Conservation (phyloP, 2,888 invertebrate genomes). For the Drosophila mulleri region DNA sequence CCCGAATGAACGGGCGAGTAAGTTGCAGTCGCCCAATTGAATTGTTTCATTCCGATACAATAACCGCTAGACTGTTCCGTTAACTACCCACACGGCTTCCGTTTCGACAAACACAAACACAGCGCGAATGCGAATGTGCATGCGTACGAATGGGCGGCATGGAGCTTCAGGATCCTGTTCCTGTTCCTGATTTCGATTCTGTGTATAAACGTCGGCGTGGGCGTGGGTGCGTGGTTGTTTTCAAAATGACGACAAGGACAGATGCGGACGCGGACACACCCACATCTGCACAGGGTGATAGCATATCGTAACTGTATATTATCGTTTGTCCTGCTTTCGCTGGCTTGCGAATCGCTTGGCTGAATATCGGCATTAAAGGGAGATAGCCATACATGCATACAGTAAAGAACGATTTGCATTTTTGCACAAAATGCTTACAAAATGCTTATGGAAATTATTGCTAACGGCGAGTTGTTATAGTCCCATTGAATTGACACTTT, state of each 20-base stretch:
- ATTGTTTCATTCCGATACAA: slow-evolving; percentile 72
- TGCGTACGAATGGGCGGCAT: slow-evolving; percentile 18
- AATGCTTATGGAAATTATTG: slow-evolving; percentile 41
- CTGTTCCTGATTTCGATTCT: slow-evolving; percentile 15
- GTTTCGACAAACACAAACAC: slow-evolving; percentile 51
- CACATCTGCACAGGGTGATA: slow-evolving; percentile 14
- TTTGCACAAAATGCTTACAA: slow-evolving; percentile 41
- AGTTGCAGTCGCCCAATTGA: slow-evolving; percentile 65
- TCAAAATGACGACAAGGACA: slow-evolving; percentile 49
- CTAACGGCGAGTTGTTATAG: slow-evolving; percentile 18
- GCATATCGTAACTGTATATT: slow-evolving; percentile 1
- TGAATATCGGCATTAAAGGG: slow-evolving; percentile 17
- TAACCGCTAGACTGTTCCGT: slow-evolving; percentile 65
- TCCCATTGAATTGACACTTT: slow-evolving; percentile 28
- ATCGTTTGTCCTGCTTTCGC: slow-evolving; percentile 41
- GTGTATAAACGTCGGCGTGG: slow-evolving; percentile 24
- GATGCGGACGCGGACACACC: slow-evolving; percentile 53
- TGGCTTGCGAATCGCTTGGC: not conserved
- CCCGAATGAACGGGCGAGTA: slow-evolving; percentile 34
- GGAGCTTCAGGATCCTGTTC: slow-evolving; percentile 10
- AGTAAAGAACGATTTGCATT: slow-evolving; percentile 23
- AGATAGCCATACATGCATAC: slow-evolving; percentile 28
- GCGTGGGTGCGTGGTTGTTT: slow-evolving; percentile 41
- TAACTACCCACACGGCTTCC: slow-evolving; percentile 70
- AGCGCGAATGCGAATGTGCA: slow-evolving; percentile 14